Evolutionary conservation across 2,888 invertebrate genomes (phyloP), one percentile per base, ranked within the genome.

Genomic region (Tinea trinotella): DNA sequence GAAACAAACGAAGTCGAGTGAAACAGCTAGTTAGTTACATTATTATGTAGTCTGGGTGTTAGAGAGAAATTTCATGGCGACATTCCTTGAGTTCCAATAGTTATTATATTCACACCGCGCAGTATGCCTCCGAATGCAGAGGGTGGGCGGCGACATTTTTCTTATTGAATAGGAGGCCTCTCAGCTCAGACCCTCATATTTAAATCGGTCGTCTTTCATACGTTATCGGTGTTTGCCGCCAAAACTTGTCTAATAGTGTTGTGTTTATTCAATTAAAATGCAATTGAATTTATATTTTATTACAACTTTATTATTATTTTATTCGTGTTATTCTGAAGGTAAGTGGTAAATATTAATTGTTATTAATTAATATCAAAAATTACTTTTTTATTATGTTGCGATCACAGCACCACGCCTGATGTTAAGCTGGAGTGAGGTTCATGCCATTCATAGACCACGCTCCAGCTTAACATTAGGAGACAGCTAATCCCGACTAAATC

Each of bases 261-360:
- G 13, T 13, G 15, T 13, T 13, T 40, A 13, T 35, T 13, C 7
- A 30, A 40, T 40, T 40, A n/a, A 40, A 40, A 13, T 40, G 13
- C n/a, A 40, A 40, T n/a, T 12, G 13, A 7, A 12, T 15, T 40
- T 40, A n/a, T 13, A 40, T 15, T 55, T 9, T 19, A 48, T 53
- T 55, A 3, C 13, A 6, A 40, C n/a, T 15, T 19, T 17, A 48
- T 34, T 13, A 24, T 50, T 40, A 40, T 5, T 54, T 36, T 10
- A 3, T 7, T 7, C 18, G 12, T n/a, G 15, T 15, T 15, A 13
- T 2, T 40, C 40, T n/a, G 13, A 6, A n/a, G 13, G n/a, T 4
- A 13, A 40, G 13, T 40, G 2, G n/a, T n/a, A 13, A 40, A n/a
- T n/a, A n/a, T n/a, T n/a, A 13, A 40, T n/a, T 13, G 13, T 13